A percentile compares a stretch with the other conserved stretches of the same genome.
These are phyloP conservation scores for Chironomus striatipennis DNA, from an alignment of 1,140 invertebrate genomes.

Conservation along the genomic window DNA sequence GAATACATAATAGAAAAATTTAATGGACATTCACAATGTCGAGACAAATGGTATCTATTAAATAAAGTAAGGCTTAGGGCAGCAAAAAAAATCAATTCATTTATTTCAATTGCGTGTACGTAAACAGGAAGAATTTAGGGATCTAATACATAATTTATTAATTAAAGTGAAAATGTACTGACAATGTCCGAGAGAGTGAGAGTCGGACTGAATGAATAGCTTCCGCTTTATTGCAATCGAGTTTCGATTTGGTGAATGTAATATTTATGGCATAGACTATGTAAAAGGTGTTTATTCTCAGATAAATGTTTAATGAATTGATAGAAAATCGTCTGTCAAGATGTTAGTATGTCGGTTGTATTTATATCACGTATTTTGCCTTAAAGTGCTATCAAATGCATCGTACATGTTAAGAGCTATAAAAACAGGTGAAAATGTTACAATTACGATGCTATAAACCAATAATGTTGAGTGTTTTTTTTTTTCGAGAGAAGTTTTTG, in stretches of 20 bases:
- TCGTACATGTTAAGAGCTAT: too few species aligned
- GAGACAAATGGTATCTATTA: too few species aligned
- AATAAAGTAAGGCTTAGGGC: not conserved
- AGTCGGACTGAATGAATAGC: not conserved
- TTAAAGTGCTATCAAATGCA: not conserved
- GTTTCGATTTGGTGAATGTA: too few species aligned
- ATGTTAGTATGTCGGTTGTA: not conserved
- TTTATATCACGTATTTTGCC: not conserved
- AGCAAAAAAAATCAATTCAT: not conserved
- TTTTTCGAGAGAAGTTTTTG: too few species aligned
- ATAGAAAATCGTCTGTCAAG: not conserved
- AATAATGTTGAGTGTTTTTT: not conserved
- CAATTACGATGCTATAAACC: not conserved
- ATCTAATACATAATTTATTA: not conserved
- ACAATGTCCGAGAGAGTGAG: too few species aligned
- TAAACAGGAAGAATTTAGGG: not conserved
- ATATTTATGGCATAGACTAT: not conserved
- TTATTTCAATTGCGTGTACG: not conserved
- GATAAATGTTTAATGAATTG: not conserved
- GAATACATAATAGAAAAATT: not conserved
- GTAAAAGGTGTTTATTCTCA: not conserved
- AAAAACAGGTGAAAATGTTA: not conserved
- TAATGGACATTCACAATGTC: too few species aligned
- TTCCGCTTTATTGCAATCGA: not conserved
- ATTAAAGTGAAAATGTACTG: not conserved